Evolutionary conservation across 2,888 invertebrate genomes (phyloP).

Genomic region (Diplazon laetatorius): DNA sequence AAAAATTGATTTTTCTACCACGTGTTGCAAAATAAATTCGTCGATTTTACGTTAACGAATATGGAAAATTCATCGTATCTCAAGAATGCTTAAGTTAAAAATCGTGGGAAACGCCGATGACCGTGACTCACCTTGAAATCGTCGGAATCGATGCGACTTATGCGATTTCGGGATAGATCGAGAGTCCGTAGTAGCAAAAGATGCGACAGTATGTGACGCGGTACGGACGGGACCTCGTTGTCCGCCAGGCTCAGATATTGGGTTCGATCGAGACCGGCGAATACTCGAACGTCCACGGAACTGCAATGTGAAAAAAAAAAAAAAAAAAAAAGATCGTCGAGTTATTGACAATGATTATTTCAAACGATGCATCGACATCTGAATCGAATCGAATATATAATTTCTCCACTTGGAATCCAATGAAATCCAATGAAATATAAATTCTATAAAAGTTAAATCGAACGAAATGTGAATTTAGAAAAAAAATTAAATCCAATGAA

Average conservation of each 20-base stretch:
- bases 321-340: too few species aligned
- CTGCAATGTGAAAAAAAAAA: conserved; percentile 83
- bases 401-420: too few species aligned
- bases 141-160: conserved; percentile 88
- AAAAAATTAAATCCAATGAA: too few species aligned
- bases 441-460: too few species aligned
- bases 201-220: conserved; percentile 89
- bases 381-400: neutral
- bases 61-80: too few species aligned
- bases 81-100: too few species aligned
- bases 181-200: conserved; percentile 91
- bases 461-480: too few species aligned
- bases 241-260: conserved; percentile 91
- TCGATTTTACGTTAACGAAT: too few species aligned
- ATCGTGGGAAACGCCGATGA: neutral
- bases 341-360: neutral
- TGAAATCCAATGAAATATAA: too few species aligned
- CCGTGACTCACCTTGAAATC: conserved; percentile 88
- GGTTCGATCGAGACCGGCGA: conserved; percentile 89
- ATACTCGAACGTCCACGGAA: conserved; percentile 88
- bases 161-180: conserved; percentile 91
- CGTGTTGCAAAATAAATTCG: too few species aligned
- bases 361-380: neutral
- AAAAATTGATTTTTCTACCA: too few species aligned
- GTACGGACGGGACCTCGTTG: conserved; percentile 90